Conservation (phyloP, 1,140 invertebrate species). For the Euura saliciscinereae region DNA sequence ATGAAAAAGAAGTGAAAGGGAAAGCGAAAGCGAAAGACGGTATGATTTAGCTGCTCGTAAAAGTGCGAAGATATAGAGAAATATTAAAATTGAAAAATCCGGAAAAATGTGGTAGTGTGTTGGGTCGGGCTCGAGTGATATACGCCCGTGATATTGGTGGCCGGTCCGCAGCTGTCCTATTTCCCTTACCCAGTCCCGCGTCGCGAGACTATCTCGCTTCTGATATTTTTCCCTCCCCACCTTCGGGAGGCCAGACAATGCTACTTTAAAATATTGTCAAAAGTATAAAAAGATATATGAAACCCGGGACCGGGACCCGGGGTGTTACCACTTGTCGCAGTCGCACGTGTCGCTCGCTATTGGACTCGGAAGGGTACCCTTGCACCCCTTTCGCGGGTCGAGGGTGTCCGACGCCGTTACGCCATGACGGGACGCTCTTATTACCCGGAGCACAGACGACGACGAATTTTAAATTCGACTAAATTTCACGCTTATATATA, state of each 20-base stretch:
- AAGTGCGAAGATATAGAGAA: slow-evolving; percentile 42
- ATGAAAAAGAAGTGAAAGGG: too few species aligned
- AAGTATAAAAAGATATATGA: slow-evolving; percentile 50
- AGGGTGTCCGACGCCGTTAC: slow-evolving; percentile 5
- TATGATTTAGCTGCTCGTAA: slow-evolving; percentile 56
- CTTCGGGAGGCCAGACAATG: slow-evolving; percentile 37
- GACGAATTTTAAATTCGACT: slow-evolving; percentile 53
- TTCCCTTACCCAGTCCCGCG: slow-evolving; percentile 30
- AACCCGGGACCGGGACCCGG: slow-evolving; percentile 51
- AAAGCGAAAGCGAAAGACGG: slow-evolving; percentile 19
- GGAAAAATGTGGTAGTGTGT: slow-evolving; percentile 28
- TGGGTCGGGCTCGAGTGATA: slow-evolving; percentile 38
- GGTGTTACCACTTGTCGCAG: slow-evolving; percentile 50
- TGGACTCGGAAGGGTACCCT: slow-evolving; percentile 40
- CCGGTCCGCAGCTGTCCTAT: slow-evolving; percentile 58
- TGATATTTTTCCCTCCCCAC: background rate
- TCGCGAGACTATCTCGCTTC: background rate
- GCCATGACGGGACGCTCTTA: background rate
- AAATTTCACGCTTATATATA: slow-evolving; percentile 49
- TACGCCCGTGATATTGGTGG: slow-evolving; percentile 56
- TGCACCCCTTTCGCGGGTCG: background rate
- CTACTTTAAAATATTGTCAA: slow-evolving; percentile 58
- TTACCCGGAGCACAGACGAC: slow-evolving; percentile 13
- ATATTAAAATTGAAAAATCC: slow-evolving; percentile 59
- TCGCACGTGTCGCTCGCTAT: slow-evolving; percentile 53